These are phyloP conservation scores for Brachionichthys hirsutus DNA, from an alignment of 2,113 vertebrate species.

Conservation along the genomic window DNA sequence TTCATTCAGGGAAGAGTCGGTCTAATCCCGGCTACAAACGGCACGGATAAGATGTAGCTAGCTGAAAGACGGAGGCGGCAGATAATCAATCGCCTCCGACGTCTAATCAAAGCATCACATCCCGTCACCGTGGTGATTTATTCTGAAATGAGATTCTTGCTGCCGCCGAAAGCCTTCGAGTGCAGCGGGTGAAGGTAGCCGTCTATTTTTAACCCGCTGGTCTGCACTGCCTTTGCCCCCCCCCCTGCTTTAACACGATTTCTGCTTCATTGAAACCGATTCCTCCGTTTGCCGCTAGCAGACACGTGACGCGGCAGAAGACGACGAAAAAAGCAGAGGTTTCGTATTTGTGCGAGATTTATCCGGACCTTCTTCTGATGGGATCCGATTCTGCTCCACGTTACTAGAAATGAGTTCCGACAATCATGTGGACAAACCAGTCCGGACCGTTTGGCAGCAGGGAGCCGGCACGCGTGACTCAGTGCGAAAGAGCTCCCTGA, in stretches of 20 bases:
- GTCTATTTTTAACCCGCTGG: conserved; percentile 76
- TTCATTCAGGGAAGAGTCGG: conserved; percentile 55
- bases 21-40: too few species aligned
- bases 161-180: conserved; percentile 10
- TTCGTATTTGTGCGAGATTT: conserved; percentile 7
- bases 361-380: background rate
- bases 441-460: conserved; percentile 82
- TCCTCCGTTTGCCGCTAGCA: background rate
- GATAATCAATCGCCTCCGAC: too few species aligned
- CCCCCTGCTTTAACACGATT: conserved; percentile 52
- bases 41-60: too few species aligned
- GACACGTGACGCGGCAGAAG: conserved; percentile 26
- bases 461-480: conserved; percentile 67
- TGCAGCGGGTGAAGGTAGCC: conserved; percentile 46
- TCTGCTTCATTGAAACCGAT: conserved; percentile 16
- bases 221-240: conserved; percentile 69
- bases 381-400: background rate
- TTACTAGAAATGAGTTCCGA: conserved; percentile 4
- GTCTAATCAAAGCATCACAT: too few species aligned
- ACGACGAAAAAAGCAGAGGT: background rate
- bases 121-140: background rate
- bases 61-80: too few species aligned
- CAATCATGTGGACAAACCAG: background rate
- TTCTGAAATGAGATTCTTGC: background rate
- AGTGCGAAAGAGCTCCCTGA: conserved; percentile 17